Evolutionary conservation across 2,888 invertebrate species (phyloP).

Genomic region (Tenthredo scrophulariae): DNA sequence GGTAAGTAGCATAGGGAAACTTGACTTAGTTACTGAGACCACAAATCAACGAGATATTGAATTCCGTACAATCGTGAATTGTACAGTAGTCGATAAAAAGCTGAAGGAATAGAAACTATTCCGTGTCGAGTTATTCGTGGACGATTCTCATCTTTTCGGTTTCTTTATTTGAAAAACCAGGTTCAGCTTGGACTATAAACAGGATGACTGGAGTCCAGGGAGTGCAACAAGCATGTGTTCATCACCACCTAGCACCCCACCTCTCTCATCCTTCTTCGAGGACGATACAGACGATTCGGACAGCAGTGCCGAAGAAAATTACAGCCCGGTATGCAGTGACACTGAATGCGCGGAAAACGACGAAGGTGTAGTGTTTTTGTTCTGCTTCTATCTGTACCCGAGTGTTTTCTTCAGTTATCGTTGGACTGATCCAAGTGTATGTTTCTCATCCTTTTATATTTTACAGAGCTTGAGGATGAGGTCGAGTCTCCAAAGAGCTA

Average conservation of each 20-base stretch:
- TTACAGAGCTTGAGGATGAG: conserved; percentile 63
- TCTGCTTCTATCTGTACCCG: conserved; percentile 5
- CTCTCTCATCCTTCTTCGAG: conserved; percentile 64
- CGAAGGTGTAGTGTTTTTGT: conserved; percentile 60
- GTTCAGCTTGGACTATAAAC: conserved; percentile 71
- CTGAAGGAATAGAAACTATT: background rate
- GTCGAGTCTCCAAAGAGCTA: conserved; percentile 70
- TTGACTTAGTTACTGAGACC: background rate
- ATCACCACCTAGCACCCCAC: conserved; percentile 77
- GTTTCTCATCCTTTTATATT: background rate
- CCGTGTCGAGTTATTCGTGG: background rate
- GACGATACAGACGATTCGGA: conserved; percentile 62
- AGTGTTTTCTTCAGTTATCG: background rate
- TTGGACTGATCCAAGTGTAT: conserved; percentile 73
- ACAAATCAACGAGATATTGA: background rate
- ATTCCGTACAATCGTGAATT: background rate
- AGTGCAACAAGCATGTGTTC: conserved; percentile 79
- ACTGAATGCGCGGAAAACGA: conserved; percentile 76
- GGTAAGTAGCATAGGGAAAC: conserved; percentile 57
- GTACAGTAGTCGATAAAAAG: background rate
- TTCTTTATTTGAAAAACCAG: conserved; percentile 58
- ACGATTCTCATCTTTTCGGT: background rate
- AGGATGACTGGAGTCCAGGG: conserved; percentile 81
- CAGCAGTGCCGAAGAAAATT: conserved; percentile 69
- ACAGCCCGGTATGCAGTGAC: conserved; percentile 84